Percentiles rank a stretch among this genome's conserved stretches.
Conservation (phyloP, 2,888 invertebrate genomes). For the Athalia cordata region DNA sequence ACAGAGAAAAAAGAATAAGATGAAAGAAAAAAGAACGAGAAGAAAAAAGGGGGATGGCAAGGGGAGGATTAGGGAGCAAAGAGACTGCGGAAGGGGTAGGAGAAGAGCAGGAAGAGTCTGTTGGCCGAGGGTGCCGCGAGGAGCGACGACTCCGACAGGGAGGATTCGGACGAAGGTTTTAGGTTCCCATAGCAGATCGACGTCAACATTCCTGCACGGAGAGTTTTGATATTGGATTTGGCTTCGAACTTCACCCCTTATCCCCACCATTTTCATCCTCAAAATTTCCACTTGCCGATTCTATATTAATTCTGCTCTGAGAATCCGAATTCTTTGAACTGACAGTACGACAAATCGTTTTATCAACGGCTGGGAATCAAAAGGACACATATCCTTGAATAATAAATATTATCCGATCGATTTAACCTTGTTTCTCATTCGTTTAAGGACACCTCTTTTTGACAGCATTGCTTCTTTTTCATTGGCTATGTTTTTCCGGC, state of each 20-base stretch:
- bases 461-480: too few relatives aligned
- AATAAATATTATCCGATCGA: too few relatives aligned
- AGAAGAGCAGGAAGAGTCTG: constrained; percentile 6
- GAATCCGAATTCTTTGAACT: too few relatives aligned
- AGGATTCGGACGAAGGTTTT: constrained; percentile 33
- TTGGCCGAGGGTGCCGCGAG: constrained; percentile 32
- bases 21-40: background rate
- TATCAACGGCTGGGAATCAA: too few relatives aligned
- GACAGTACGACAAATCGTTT: too few relatives aligned
- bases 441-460: too few relatives aligned
- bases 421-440: too few relatives aligned
- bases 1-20: background rate
- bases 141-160: too few relatives aligned
- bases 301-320: too few relatives aligned
- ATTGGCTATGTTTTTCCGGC: too few relatives aligned
- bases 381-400: too few relatives aligned
- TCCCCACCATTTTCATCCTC: constrained; percentile 8
- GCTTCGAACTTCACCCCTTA: constrained; percentile 33
- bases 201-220: constrained; percentile 39
- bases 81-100: background rate
- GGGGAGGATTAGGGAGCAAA: background rate
- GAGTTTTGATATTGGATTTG: constrained; percentile 43
- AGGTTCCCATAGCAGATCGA: constrained; percentile 26
- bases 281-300: background rate
- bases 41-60: constrained; percentile 5